Percentiles rank a stretch among this genome's conserved stretches.
These are phyloP conservation scores for Alca torda DNA, from an alignment of 2,797 vertebrate genomes.

Conservation along the genomic window DNA sequence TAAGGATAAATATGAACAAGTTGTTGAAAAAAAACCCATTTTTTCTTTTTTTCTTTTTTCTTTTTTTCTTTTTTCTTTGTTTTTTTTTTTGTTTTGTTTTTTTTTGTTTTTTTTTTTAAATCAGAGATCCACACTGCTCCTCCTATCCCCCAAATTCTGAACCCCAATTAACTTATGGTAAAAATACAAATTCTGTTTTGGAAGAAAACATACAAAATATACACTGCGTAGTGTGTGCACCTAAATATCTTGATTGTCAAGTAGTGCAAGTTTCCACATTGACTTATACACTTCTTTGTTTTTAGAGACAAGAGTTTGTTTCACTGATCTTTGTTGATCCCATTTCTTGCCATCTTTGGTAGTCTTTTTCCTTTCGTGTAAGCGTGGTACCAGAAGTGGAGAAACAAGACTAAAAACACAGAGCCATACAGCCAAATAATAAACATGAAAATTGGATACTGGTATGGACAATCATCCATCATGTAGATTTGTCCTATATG, in stretches of 20 bases:
- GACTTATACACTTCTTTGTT: background rate
- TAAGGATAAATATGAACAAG: background rate
- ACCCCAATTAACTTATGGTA: conserved; percentile 73
- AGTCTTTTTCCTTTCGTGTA: conserved; percentile 91
- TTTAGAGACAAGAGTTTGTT: background rate
- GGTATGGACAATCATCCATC: conserved; percentile 88
- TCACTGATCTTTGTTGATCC: conserved; percentile 72
- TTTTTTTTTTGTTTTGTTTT: background rate
- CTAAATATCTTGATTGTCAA: conserved; percentile 74
- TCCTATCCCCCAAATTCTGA: conserved; percentile 34
- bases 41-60: background rate
- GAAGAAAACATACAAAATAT: conserved; percentile 69
- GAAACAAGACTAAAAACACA: conserved; percentile 90
- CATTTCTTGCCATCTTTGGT: conserved; percentile 83
- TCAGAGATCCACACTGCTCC: background rate
- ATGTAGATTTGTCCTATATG: conserved; percentile 92
- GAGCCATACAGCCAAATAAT: conserved; percentile 86
- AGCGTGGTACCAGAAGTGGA: conserved; percentile 95
- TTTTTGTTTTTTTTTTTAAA: background rate
- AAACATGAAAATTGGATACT: conserved; percentile 90
- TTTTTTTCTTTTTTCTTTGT: background rate
- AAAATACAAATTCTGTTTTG: conserved; percentile 71
- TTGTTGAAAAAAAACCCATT: background rate
- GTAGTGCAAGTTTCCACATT: conserved; percentile 44
- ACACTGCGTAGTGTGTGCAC: conserved; percentile 15